Conservation (phyloP, 1,140 invertebrate genomes). For the Uloborus diversus region DNA sequence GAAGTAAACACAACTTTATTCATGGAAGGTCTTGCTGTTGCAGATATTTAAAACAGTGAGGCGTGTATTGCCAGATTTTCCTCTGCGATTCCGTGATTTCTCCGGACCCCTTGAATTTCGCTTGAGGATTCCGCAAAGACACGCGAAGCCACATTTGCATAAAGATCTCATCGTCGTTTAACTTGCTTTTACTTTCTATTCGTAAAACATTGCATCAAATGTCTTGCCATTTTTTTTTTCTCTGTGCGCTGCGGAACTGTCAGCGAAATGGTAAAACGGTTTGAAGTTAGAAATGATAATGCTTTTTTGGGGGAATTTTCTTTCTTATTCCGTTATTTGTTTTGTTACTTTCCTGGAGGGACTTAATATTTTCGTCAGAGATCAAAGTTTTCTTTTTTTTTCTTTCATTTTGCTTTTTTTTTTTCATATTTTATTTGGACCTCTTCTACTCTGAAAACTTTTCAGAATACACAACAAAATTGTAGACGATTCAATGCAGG, state of each 20-base stretch:
- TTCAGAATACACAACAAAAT: too few relatives aligned
- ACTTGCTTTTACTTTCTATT: slow-evolving; percentile 23
- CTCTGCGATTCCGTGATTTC: slow-evolving; percentile 14
- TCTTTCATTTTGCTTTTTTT: neutral
- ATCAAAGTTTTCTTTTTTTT: slow-evolving; percentile 17
- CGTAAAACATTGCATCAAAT: neutral
- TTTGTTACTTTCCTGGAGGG: neutral
- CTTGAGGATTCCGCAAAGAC: slow-evolving; percentile 19
- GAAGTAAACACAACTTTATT: slow-evolving; percentile 21
- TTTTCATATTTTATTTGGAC: slow-evolving; percentile 26
- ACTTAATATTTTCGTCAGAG: slow-evolving; percentile 26
- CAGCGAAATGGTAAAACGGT: neutral
- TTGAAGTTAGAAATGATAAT: slow-evolving; percentile 20
- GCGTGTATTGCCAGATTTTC: neutral
- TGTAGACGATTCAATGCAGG: too few relatives aligned
- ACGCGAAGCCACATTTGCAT: slow-evolving; percentile 20
- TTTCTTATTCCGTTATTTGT: slow-evolving; percentile 3
- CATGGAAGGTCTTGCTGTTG: neutral
- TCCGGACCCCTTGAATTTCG: neutral
- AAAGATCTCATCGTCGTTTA: slow-evolving; percentile 27
- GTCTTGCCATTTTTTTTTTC: neutral
- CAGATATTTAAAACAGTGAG: neutral
- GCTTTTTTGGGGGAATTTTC: neutral
- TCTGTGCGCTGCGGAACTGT: too few relatives aligned
- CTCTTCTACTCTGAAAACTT: too few relatives aligned